Evolutionary conservation across 2,113 vertebrate species (phyloP), one percentile per base, ranked within the genome.

Genomic region (Lampris incognitus): DNA sequence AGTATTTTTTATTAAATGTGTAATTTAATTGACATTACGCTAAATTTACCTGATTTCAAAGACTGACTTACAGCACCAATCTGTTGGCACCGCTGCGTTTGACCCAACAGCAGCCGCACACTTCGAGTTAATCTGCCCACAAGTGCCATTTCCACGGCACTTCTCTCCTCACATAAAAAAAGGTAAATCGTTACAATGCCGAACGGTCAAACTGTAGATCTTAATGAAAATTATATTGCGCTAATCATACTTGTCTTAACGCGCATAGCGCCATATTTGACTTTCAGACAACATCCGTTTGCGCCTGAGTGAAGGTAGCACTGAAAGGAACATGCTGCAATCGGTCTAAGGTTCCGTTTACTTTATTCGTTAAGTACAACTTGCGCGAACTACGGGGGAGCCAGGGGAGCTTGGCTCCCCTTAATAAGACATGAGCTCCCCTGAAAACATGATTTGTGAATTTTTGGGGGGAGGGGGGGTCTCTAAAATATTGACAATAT

Each of bases 271-370:
- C 87, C 86, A 87, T 87, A 65, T 88, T 89, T 90, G 83, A 91
- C 86, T 82, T 89, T 89, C 71, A 54, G 44, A 78, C 62, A 80
- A 90, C 76, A 79, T 93, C 89, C 88, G 87, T 70, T 69, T 57
- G 10, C 55, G 9, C 6, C 1, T 36, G 76, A 76, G 79, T 37
- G 24, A 3, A 74, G 78, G 38, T 2, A 5, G 49, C 50, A 38
- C 88, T 1, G 57, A 9, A 2, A 11, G 79, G 69, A 89, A 87
- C 85, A 72, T 44, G 44, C 3, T 0, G 2, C 1, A 9, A 7
- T 8, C 0, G 1, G 38, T 5, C 1, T n/a, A 0, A 42, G 10
- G 78, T 85, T 88, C 85, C 81, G 57, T 9, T 57, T 52, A 59
- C 37, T 57, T 57, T 46, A 46, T 4, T 46, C 44, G 7, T 46